A percentile compares a stretch with the other conserved stretches of the same genome.
These are phyloP conservation scores for Antitype chi DNA, from an alignment of 2,888 invertebrate genomes.

Conservation along the genomic window DNA sequence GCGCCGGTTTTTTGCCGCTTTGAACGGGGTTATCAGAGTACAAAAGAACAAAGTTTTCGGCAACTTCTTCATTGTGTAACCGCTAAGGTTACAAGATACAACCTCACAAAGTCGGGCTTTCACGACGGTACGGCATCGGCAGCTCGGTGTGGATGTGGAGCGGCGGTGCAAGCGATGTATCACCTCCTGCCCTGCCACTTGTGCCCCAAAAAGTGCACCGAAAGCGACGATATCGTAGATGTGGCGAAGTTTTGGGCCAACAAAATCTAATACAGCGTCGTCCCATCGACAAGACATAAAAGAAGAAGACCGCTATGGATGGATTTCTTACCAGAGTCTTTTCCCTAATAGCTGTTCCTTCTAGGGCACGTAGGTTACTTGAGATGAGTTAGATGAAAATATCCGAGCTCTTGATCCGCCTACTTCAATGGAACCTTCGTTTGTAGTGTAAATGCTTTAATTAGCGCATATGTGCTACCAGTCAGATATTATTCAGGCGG, in stretches of 20 bases:
- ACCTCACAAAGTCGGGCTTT: not conserved
- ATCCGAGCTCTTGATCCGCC: not conserved
- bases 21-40: not conserved
- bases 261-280: too few species aligned
- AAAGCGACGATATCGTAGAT: not conserved
- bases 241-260: not conserved
- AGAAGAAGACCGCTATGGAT: not conserved
- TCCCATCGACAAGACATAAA: not conserved
- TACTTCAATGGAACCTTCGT: not conserved
- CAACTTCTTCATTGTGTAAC: not conserved
- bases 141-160: not conserved
- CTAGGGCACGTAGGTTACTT: not conserved
- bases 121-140: not conserved
- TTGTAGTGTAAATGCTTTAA: not conserved
- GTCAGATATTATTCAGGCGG: too few species aligned
- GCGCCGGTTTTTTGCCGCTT: not conserved
- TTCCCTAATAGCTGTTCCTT: not conserved
- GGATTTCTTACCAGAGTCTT: too few species aligned
- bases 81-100: not conserved
- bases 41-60: not conserved
- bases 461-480: not conserved
- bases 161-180: not conserved
- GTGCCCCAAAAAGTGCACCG: not conserved
- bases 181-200: not conserved
- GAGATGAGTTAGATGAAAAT: not conserved